These are phyloP conservation scores for Heterotilapia buettikoferi DNA, from an alignment of 2,113 vertebrate genomes.

Conservation along the genomic window DNA sequence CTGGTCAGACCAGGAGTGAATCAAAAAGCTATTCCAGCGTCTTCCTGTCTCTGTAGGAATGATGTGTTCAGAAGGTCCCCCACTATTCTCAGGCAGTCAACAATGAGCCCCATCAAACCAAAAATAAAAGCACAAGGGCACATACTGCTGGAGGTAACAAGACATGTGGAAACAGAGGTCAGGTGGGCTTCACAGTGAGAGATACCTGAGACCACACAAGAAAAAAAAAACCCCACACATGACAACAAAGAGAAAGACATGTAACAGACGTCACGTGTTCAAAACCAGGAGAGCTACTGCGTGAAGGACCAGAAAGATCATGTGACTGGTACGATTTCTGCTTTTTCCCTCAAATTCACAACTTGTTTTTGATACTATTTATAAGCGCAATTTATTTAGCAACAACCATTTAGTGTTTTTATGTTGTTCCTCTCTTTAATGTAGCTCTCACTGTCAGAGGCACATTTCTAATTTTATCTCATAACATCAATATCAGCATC, in stretches of 20 bases:
- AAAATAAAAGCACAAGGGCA: neutral
- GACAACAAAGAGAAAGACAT: neutral
- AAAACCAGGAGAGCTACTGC: neutral
- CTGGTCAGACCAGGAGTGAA: neutral
- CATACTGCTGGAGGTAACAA: neutral
- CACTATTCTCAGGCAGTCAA: neutral
- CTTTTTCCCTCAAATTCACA: neutral
- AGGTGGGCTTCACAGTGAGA: neutral
- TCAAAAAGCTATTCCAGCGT: neutral
- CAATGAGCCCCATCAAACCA: conserved; percentile 3
- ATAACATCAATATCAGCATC: neutral
- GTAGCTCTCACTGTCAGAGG: neutral
- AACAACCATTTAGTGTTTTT: neutral
- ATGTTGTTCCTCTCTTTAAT: neutral
- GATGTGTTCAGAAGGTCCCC: neutral
- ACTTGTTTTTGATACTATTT: neutral
- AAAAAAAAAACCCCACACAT: neutral
- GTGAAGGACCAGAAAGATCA: neutral
- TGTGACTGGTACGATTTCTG: neutral
- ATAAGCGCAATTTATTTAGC: neutral
- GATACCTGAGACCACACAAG: neutral
- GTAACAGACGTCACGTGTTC: neutral
- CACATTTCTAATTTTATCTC: neutral
- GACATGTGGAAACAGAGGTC: neutral
- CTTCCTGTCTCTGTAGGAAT: neutral